Conservation (phyloP, 2,113 vertebrate species). For the Megalops atlanticus region DNA sequence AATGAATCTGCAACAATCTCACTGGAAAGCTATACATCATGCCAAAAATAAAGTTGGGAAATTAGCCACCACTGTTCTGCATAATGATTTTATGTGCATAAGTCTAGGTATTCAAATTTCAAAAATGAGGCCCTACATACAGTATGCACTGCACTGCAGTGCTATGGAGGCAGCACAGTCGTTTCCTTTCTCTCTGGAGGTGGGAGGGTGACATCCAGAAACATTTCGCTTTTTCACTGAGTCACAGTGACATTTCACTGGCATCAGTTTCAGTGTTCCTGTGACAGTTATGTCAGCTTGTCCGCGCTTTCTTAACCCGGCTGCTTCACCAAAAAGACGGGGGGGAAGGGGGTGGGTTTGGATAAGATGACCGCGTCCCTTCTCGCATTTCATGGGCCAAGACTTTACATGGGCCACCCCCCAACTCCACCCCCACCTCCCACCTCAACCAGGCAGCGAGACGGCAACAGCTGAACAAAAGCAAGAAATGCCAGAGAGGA, state of each 20-base stretch:
- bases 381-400: slow-evolving; percentile 55
- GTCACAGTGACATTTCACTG: not conserved
- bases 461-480: slow-evolving; percentile 41
- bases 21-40: not conserved
- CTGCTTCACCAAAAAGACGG: not conserved
- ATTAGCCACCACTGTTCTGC: not conserved
- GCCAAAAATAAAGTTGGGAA: not conserved
- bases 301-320: not conserved
- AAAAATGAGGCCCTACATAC: too few species aligned
- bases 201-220: not conserved
- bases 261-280: not conserved
- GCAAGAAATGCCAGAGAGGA: slow-evolving; percentile 35
- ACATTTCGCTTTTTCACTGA: not conserved
- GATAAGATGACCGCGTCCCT: not conserved
- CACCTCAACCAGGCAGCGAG: slow-evolving; percentile 23
- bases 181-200: too few species aligned
- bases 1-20: too few species aligned
- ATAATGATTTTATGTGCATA: not conserved
- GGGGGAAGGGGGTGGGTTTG: too few species aligned
- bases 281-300: not conserved
- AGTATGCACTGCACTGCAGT: not conserved
- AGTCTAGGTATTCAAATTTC: too few species aligned
- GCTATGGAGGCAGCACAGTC: not conserved
- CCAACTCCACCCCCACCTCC: slow-evolving; percentile 7
- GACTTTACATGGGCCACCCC: slow-evolving; percentile 29